Percentiles rank a stretch among this genome's conserved stretches.
Evolutionary conservation across 2,113 vertebrate genomes (phyloP).

Genomic region (Nothocercus julius): DNA sequence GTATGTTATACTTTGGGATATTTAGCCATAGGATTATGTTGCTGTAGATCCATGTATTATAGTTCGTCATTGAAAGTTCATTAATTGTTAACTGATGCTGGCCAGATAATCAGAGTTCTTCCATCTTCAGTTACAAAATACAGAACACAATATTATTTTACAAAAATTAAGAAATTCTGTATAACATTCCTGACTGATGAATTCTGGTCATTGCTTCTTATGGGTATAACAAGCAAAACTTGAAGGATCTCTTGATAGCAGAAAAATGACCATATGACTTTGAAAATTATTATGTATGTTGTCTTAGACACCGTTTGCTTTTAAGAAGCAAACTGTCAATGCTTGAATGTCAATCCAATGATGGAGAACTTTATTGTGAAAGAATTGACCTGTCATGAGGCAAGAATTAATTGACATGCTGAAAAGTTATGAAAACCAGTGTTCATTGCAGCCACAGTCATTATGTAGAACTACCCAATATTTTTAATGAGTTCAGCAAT

Average conservation of each 20-base stretch:
- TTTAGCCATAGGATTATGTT: neutral
- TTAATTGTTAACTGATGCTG: neutral
- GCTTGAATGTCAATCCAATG: neutral
- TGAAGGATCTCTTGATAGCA: neutral
- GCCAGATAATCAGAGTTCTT: neutral
- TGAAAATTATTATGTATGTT: neutral
- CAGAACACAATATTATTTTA: neutral
- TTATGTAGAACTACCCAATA: neutral
- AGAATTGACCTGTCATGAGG: neutral
- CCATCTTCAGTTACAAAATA: neutral
- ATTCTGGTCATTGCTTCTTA: neutral
- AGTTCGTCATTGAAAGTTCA: neutral
- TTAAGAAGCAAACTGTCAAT: neutral
- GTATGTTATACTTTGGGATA: neutral
- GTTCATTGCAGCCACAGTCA: neutral
- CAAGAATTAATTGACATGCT: neutral
- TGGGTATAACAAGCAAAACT: neutral
- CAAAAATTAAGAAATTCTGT: neutral
- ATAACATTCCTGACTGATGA: neutral
- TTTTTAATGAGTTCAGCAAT: neutral
- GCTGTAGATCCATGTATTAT: neutral
- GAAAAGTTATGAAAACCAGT: conserved; percentile 13
- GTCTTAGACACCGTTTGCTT: neutral
- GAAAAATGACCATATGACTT: neutral
- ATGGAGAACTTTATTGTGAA: neutral